phyloP scores from a whole-genome alignment of 2,888 invertebrate genomes.

The Seladonia tumulorum region DNA sequence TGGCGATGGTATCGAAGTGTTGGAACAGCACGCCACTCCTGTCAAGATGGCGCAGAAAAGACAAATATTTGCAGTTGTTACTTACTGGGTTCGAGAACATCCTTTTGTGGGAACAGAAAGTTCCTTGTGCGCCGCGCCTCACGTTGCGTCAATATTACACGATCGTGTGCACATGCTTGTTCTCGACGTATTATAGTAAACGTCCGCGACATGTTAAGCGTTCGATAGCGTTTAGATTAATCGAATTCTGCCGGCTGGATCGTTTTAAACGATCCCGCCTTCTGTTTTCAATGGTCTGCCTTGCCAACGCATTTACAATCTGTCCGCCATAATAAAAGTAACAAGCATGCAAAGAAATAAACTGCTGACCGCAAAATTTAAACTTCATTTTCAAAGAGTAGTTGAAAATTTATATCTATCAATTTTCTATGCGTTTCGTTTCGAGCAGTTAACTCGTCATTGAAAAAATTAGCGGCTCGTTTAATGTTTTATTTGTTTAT shows the following conservation, averaged over 20 bases:
- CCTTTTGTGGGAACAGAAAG: slow-evolving; percentile 52
- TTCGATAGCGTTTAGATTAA: slow-evolving; percentile 35
- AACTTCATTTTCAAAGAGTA: not conserved
- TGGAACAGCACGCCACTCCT: slow-evolving; percentile 49
- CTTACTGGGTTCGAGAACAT: slow-evolving; percentile 41
- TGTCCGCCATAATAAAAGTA: not conserved
- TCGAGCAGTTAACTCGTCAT: too few relatives aligned
- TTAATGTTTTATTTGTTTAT: not conserved
- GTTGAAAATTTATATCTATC: not conserved
- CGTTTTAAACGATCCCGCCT: slow-evolving; percentile 11
- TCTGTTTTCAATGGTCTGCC: not conserved
- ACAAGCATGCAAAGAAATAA: not conserved
- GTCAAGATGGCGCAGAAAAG: slow-evolving; percentile 68
- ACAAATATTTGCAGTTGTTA: slow-evolving; percentile 64
- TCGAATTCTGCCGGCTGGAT: slow-evolving; percentile 32
- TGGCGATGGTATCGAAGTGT: slow-evolving; percentile 30
- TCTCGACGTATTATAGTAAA: slow-evolving; percentile 14
- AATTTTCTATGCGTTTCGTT: not conserved
- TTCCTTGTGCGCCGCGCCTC: slow-evolving; percentile 37
- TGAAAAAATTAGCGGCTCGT: not conserved
- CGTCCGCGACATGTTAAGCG: slow-evolving; percentile 22
- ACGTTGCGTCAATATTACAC: slow-evolving; percentile 57
- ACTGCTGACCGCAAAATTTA: not conserved
- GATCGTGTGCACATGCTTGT: slow-evolving; percentile 3
- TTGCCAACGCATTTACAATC: not conserved